These are phyloP conservation scores for Sander vitreus DNA, from an alignment of 2,113 vertebrate genomes.

Conservation along the genomic window DNA sequence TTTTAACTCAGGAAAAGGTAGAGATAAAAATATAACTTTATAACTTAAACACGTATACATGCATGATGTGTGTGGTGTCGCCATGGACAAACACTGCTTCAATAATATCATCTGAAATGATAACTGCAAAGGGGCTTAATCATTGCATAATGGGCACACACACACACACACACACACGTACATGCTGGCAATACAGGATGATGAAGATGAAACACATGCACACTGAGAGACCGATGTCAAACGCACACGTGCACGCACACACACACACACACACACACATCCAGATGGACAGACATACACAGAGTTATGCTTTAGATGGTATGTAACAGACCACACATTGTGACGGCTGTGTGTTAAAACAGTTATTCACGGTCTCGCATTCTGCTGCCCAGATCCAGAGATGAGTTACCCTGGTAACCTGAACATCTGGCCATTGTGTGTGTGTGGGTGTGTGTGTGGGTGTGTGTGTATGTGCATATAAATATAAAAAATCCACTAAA, in stretches of 20 bases:
- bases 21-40: too few relatives aligned
- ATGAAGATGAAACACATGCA: conserved; percentile 45
- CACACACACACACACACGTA: conserved; percentile 2
- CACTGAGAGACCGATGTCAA: conserved; percentile 26
- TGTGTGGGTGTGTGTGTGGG: conserved; percentile 7
- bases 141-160: not conserved
- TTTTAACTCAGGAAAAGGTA: too few relatives aligned
- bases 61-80: not conserved
- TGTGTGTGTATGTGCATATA: not conserved
- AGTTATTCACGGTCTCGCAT: conserved; percentile 81
- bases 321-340: conserved; percentile 85
- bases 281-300: conserved; percentile 22
- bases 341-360: conserved; percentile 80
- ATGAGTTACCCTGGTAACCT: conserved; percentile 66
- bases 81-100: not conserved
- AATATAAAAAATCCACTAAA: not conserved
- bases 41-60: not conserved
- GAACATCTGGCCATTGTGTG: conserved; percentile 63
- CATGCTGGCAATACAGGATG: conserved; percentile 11
- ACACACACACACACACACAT: conserved; percentile 32
- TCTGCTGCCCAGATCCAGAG: conserved; percentile 71
- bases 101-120: not conserved
- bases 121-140: not conserved
- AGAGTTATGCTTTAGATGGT: conserved; percentile 69
- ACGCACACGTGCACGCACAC: conserved; percentile 22